Conservation (phyloP, 2,113 vertebrate species). For the Corynorhinus townsendii region DNA sequence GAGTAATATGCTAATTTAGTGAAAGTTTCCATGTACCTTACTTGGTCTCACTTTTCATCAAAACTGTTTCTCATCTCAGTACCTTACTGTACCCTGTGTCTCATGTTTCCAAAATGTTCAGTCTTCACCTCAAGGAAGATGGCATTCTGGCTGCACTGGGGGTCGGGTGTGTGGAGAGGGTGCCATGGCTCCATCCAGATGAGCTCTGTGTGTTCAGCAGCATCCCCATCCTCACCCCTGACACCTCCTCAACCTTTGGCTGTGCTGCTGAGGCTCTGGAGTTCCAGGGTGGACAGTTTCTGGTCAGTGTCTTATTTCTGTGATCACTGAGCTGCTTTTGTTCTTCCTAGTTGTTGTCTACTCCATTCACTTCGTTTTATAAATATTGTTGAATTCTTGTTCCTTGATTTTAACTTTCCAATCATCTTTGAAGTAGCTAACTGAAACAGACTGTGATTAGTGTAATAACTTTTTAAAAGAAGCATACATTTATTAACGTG, state of each 20-base stretch:
- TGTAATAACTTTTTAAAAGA: constrained; percentile 2
- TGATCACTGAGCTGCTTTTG: neutral
- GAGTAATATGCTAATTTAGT: neutral
- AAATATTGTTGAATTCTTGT: neutral
- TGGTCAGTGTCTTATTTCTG: neutral
- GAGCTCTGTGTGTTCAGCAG: neutral
- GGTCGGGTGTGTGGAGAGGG: neutral
- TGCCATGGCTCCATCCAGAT: neutral
- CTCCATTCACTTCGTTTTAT: neutral
- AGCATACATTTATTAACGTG: neutral
- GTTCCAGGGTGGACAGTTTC: neutral
- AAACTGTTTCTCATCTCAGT: neutral
- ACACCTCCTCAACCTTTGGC: too few relatives aligned
- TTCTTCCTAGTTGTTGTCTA: neutral
- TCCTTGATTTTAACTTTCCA: neutral
- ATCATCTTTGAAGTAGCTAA: neutral
- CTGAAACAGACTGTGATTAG: constrained; percentile 3
- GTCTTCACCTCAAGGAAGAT: neutral
- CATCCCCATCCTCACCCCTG: neutral
- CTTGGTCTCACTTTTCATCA: neutral
- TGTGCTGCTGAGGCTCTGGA: neutral
- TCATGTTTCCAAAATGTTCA: neutral
- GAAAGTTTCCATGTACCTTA: neutral
- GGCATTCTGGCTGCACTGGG: neutral
- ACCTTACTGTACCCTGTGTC: neutral